Evolutionary conservation across 2,888 invertebrate genomes (phyloP).

Genomic region (Ellobium chinense): DNA sequence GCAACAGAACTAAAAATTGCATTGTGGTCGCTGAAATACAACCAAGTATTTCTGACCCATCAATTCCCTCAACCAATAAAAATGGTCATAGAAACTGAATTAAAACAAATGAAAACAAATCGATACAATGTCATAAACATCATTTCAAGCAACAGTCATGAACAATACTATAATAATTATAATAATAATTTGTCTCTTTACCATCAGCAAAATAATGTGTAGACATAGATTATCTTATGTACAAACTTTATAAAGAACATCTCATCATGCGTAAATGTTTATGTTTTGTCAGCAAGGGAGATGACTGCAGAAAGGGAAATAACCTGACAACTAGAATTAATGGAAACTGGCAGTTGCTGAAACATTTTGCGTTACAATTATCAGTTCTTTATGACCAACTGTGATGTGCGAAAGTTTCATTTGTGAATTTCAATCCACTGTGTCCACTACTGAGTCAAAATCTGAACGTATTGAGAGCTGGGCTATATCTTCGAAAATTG

Average conservation of each 20-base stretch:
- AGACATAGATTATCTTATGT: constrained; percentile 28
- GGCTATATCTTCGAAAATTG: too few species aligned
- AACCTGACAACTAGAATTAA: background rate
- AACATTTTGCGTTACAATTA: too few species aligned
- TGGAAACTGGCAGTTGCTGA: too few species aligned
- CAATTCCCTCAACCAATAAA: constrained; percentile 33
- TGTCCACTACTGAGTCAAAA: too few species aligned
- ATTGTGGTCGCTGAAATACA: background rate
- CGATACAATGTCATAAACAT: background rate
- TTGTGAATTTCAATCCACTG: too few species aligned
- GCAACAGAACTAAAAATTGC: constrained; percentile 11
- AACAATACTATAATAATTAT: background rate
- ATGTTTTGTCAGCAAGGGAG: too few species aligned
- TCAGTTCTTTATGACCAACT: too few species aligned
- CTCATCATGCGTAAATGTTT: background rate
- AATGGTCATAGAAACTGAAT: constrained; percentile 13
- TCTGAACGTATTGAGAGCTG: too few species aligned
- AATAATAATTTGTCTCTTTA: constrained; percentile 30
- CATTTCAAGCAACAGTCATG: background rate
- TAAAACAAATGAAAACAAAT: background rate
- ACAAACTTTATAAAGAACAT: constrained; percentile 27
- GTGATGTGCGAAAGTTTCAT: too few species aligned
- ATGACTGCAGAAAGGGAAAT: background rate
- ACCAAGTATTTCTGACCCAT: background rate
- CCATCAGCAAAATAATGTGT: background rate